Percentiles rank a stretch among this genome's conserved stretches.
phyloP scores from a whole-genome alignment of 2,113 vertebrate genomes.

The Aptenodytes forsteri region DNA sequence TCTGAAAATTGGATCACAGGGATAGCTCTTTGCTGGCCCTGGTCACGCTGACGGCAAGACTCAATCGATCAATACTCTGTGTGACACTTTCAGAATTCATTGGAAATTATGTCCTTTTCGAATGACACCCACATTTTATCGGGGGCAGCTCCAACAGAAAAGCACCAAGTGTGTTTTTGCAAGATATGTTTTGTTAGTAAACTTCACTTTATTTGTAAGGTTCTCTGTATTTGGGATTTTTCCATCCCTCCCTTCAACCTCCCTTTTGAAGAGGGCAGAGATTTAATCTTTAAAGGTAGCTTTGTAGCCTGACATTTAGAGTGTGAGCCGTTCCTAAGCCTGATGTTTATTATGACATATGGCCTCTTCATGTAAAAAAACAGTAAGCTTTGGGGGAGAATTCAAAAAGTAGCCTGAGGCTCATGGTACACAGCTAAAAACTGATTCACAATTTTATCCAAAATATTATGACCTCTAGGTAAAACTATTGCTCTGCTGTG shows the following conservation, averaged over 20 bases:
- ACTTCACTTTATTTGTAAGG: slow-evolving; percentile 59
- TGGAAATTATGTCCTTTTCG: slow-evolving; percentile 80
- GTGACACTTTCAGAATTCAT: slow-evolving; percentile 81
- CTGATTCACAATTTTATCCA: slow-evolving; percentile 48
- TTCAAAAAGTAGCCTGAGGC: slow-evolving; percentile 35
- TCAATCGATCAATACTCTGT: slow-evolving; percentile 86
- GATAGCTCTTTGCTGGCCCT: slow-evolving; percentile 82
- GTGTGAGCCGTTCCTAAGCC: slow-evolving; percentile 44
- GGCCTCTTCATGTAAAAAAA: slow-evolving; percentile 55
- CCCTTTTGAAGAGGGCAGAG: slow-evolving; percentile 62
- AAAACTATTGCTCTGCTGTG: not conserved
- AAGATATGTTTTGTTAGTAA: slow-evolving; percentile 65
- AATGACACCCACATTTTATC: slow-evolving; percentile 77
- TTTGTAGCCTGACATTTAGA: slow-evolving; percentile 73
- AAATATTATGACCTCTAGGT: slow-evolving; percentile 40
- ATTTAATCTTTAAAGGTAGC: slow-evolving; percentile 68
- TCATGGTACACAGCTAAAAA: slow-evolving; percentile 4
- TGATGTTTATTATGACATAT: slow-evolving; percentile 60
- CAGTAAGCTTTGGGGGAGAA: slow-evolving; percentile 53
- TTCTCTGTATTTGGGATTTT: slow-evolving; percentile 53
- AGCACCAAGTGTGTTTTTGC: slow-evolving; percentile 65
- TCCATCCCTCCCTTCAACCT: slow-evolving; percentile 25
- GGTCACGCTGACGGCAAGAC: slow-evolving; percentile 85
- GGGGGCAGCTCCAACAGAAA: slow-evolving; percentile 62
- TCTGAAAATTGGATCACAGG: slow-evolving; percentile 92